phyloP scores from a whole-genome alignment of 1,140 invertebrate species.

The Drosophila serrata region DNA sequence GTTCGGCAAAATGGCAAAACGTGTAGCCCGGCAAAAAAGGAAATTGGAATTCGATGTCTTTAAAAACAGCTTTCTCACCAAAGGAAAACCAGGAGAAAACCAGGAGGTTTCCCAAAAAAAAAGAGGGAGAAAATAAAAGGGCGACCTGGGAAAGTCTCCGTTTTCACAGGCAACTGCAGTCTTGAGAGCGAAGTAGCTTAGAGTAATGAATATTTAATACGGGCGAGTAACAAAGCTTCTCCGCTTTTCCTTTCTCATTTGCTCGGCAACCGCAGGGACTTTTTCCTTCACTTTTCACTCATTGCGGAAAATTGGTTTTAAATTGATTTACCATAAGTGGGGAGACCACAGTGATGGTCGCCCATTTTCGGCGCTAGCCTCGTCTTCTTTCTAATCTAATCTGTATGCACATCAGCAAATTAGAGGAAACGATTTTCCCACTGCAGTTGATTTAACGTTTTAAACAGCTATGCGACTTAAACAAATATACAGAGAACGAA shows the following conservation, averaged over 20 bases:
- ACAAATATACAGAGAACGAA: not conserved
- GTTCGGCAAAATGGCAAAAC: slow-evolving; percentile 72
- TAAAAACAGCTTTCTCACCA: slow-evolving; percentile 72
- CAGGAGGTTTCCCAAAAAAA: slow-evolving; percentile 18
- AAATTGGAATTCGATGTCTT: slow-evolving; percentile 80
- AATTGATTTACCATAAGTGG: slow-evolving; percentile 81
- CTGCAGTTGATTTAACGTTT: slow-evolving; percentile 69
- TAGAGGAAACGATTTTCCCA: slow-evolving; percentile 67
- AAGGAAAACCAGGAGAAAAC: slow-evolving; percentile 3
- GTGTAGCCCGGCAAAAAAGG: slow-evolving; percentile 64
- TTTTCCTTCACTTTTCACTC: slow-evolving; percentile 48
- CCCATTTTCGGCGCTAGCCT: slow-evolving; percentile 8
- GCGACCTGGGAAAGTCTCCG: slow-evolving; percentile 3
- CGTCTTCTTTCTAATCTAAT: slow-evolving; percentile 39
- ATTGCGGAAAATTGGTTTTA: slow-evolving; percentile 79
- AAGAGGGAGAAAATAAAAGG: not conserved
- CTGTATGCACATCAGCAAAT: slow-evolving; percentile 76
- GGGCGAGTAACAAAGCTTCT: slow-evolving; percentile 48
- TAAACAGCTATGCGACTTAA: slow-evolving; percentile 20
- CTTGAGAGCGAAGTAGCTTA: slow-evolving; percentile 62
- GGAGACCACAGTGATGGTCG: slow-evolving; percentile 28
- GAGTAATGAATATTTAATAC: slow-evolving; percentile 82
- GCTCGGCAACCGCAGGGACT: slow-evolving; percentile 56
- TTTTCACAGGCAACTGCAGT: slow-evolving; percentile 39
- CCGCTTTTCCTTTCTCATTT: slow-evolving; percentile 63